Base-by-base conservation (phyloP, 2,888 invertebrate species). In the Pristionchus exspectatus region DNA sequence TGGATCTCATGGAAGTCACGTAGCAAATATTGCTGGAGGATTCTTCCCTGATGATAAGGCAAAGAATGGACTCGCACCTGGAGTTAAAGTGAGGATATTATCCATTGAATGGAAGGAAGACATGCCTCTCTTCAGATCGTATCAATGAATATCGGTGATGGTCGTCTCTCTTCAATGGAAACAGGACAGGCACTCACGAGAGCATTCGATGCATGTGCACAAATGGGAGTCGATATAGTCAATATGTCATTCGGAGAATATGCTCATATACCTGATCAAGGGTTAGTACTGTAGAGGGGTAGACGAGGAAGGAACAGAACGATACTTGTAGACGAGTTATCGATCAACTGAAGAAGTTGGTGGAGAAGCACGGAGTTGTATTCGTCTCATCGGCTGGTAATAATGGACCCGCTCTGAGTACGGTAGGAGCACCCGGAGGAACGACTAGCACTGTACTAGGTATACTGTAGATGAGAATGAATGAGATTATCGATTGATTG, bases 231-330 rank as follows among this genome's bases (percentile, higher is more conserved):
- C 87, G 97, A 99, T 95, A 97, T 99, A 0, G 97, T 99, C 92
- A 99, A 99, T 95, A 98, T 98, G 97, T 98, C 98, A 95, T 99
- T 98, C 94, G 99, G 99, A 0, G 99, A 99, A 96, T 97, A 97
- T 94, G 97, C 98, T 0, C 97, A 98, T 95, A 98, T 98, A 97
- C 97, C 97, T 4, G 97, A 97, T 95, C 96, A 97, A 14, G 98
- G 98, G 97, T 97, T 96, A 96, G 96, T 93, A 33, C n/a, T 21
- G n/a, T 63, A 44, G 24, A 44, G n/a, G n/a, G n/a, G n/a, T 14
- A 14, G 74, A 21, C 10, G 16, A 30, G 74, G 74, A 14, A 63
- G 24, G 98, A 89, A 96, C 98, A 90, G 97, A 97, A 72, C 97
- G 97, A 91, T 93, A 95, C 24, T 85, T 95, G 27, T 96, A 97